Conservation (phyloP, 2,113 vertebrate species). For the Redunca redunca region DNA sequence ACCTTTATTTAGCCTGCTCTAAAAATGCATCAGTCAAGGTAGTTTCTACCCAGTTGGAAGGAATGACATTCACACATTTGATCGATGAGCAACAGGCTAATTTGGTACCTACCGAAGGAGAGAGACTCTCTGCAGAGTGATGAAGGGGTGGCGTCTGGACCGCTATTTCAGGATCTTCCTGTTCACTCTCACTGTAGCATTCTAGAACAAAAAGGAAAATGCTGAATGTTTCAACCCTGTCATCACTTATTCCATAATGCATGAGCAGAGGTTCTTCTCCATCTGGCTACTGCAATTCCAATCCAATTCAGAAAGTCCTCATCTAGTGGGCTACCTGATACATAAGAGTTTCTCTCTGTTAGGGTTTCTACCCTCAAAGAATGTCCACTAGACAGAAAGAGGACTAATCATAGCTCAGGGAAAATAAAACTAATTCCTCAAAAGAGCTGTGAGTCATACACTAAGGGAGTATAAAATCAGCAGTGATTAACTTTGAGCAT, state of each 20-base stretch:
- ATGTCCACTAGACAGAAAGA: neutral
- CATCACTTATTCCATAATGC: neutral
- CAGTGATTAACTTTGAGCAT: neutral
- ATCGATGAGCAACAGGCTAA: neutral
- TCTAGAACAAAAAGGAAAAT: constrained; percentile 79
- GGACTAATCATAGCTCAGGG: neutral
- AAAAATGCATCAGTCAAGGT: neutral
- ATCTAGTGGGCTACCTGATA: neutral
- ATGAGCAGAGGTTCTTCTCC: constrained; percentile 4
- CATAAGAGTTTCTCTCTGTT: neutral
- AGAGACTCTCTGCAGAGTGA: constrained; percentile 76
- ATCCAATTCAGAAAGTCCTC: neutral
- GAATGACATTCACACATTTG: neutral
- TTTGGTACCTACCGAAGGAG: constrained; percentile 69
- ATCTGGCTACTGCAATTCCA: neutral
- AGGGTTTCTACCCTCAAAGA: neutral
- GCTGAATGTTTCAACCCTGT: neutral
- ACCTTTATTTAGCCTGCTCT: neutral
- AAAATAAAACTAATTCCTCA: neutral
- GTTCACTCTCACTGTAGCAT: constrained; percentile 97
- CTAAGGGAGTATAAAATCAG: neutral
- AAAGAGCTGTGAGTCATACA: neutral
- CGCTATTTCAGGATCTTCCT: constrained; percentile 90
- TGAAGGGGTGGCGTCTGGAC: constrained; percentile 84
- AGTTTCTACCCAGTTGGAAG: neutral